Evolutionary conservation across 2,888 invertebrate species (phyloP).

Genomic region (Amblyteles armatorius): DNA sequence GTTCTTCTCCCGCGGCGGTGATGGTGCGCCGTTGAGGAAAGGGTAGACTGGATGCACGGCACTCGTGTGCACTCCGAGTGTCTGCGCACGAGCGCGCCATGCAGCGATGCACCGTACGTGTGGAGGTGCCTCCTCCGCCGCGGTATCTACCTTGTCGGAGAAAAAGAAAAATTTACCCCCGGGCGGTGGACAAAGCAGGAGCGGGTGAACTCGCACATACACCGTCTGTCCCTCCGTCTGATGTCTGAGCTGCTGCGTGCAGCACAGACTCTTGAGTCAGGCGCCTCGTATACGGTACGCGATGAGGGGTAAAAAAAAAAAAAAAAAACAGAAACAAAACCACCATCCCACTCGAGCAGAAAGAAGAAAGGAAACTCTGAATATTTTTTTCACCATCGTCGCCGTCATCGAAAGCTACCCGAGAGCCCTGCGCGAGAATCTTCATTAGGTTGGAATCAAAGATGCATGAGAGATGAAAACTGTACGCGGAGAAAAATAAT

Average conservation of each 20-base stretch:
- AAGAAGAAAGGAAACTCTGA: background rate
- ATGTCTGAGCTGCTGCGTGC: slow-evolving; percentile 53
- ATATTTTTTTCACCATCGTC: slow-evolving; percentile 38
- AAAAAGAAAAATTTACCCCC: slow-evolving; percentile 51
- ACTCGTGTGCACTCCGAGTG: slow-evolving; percentile 51
- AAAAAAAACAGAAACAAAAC: slow-evolving; percentile 26
- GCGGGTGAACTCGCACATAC: slow-evolving; percentile 38
- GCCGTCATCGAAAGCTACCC: slow-evolving; percentile 11
- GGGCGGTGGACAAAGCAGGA: slow-evolving; percentile 56
- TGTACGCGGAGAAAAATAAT: too few relatives aligned
- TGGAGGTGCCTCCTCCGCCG: slow-evolving; percentile 21
- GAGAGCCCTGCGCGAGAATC: background rate
- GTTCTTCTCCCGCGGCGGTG: slow-evolving; percentile 27
- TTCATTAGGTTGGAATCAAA: too few relatives aligned
- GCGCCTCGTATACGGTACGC: slow-evolving; percentile 39
- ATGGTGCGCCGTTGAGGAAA: slow-evolving; percentile 45
- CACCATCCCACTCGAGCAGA: slow-evolving; percentile 43
- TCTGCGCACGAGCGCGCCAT: slow-evolving; percentile 47
- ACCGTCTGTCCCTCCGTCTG: slow-evolving; percentile 49
- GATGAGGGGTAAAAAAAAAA: slow-evolving; percentile 34
- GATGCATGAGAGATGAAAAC: too few relatives aligned
- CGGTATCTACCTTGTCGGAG: slow-evolving; percentile 32
- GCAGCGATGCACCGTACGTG: slow-evolving; percentile 2
- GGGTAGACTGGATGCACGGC: slow-evolving; percentile 32
- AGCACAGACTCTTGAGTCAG: slow-evolving; percentile 53